Evolutionary conservation across 2,113 vertebrate genomes (phyloP).

Genomic region (Chloropsis hardwickii): DNA sequence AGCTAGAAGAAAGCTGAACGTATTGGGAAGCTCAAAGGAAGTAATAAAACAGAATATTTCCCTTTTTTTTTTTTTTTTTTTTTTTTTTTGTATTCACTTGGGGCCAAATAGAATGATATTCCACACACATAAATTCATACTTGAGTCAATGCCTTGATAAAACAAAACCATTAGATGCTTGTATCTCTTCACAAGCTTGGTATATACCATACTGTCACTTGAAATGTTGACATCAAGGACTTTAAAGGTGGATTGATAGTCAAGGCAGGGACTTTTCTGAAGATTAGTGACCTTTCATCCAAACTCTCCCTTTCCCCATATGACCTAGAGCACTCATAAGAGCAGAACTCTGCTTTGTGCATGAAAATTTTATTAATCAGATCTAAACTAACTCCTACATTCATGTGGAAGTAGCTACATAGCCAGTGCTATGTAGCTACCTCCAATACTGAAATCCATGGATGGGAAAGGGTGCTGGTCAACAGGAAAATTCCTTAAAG

Average conservation of each 20-base stretch:
- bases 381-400: neutral
- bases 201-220: neutral
- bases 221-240: conserved; percentile 4
- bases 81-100: neutral
- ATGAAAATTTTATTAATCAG: neutral
- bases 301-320: neutral
- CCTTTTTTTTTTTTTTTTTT: neutral
- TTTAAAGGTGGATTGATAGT: neutral
- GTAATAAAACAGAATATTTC: neutral
- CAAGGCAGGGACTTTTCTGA: neutral
- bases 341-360: neutral
- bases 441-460: neutral
- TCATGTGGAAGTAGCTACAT: neutral
- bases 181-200: conserved; percentile 26
- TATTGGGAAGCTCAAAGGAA: neutral
- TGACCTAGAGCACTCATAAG: neutral
- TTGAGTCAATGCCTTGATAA: conserved; percentile 35
- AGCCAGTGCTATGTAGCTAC: neutral
- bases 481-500: neutral
- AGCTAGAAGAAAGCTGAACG: neutral
- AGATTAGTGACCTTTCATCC: neutral
- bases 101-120: neutral
- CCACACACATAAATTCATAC: neutral
- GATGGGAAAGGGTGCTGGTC: neutral
- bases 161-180: conserved; percentile 26